Percentiles rank a stretch among this genome's conserved stretches.
Conservation (phyloP, 1,140 invertebrate species). For the Ceratina calcarata region DNA sequence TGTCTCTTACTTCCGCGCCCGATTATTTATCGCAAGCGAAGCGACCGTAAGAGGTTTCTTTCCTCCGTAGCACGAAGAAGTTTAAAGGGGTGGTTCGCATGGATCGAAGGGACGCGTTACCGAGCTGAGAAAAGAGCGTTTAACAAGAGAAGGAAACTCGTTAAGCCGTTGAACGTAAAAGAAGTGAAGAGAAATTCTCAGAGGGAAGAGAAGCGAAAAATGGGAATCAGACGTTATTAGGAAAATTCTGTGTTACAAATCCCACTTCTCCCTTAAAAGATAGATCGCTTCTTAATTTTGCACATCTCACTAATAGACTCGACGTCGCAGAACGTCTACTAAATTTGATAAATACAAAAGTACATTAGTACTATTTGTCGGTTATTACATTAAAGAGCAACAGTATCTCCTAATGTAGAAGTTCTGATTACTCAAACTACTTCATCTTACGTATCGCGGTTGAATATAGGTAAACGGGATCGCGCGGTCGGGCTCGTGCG, state of each 20-base stretch:
- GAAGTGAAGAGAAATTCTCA: conserved; percentile 9
- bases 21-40: conserved; percentile 52
- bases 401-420: no score
- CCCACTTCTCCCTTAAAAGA: no score
- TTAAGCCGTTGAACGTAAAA: conserved; percentile 11
- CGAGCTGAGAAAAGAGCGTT: conserved; percentile 34
- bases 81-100: background rate
- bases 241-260: conserved; percentile 51
- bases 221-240: conserved; percentile 61
- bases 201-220: background rate
- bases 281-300: no score
- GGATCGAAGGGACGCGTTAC: conserved; percentile 20
- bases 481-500: background rate
- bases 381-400: no score
- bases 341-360: no score
- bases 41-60: background rate
- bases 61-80: background rate
- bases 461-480: background rate
- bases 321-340: no score
- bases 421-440: no score
- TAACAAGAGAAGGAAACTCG: conserved; percentile 49
- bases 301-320: no score
- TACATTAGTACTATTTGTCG: no score
- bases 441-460: no score
- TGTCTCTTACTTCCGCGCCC: conserved; percentile 11